These are phyloP conservation scores for Sminthurinus aureus DNA, from an alignment of 2,888 invertebrate genomes.

Conservation along the genomic window DNA sequence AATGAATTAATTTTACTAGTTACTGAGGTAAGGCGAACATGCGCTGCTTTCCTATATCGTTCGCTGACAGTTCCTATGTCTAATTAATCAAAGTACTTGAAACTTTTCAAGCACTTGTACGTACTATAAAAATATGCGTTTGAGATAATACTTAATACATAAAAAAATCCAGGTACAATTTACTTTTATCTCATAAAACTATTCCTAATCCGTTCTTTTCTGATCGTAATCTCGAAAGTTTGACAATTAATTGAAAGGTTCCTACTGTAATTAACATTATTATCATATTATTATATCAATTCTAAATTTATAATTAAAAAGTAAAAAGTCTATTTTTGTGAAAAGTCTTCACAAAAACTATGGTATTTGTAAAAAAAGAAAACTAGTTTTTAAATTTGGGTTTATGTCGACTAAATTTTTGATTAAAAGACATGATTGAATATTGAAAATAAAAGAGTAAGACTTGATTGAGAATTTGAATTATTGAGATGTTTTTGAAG, in stretches of 20 bases:
- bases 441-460: too few relatives aligned
- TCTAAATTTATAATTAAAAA: neutral
- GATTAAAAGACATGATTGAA: neutral
- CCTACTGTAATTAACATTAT: neutral
- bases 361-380: neutral
- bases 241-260: slow-evolving; percentile 8
- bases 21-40: too few relatives aligned
- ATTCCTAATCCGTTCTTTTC: neutral
- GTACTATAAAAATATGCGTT: too few relatives aligned
- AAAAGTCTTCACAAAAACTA: neutral
- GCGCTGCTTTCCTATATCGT: too few relatives aligned
- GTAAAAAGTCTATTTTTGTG: neutral
- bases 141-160: too few relatives aligned
- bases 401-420: slow-evolving; percentile 16
- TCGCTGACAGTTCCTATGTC: too few relatives aligned
- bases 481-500: neutral
- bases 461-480: neutral
- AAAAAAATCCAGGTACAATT: too few relatives aligned
- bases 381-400: slow-evolving; percentile 8
- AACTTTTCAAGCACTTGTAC: too few relatives aligned
- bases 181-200: too few relatives aligned
- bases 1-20: too few relatives aligned
- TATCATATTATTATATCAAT: neutral
- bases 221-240: slow-evolving; percentile 23
- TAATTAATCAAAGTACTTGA: too few relatives aligned